A percentile compares a stretch with the other conserved stretches of the same genome.
Evolutionary conservation across 2,888 invertebrate species (phyloP).

Genomic region (Caradrina clavipalpis): DNA sequence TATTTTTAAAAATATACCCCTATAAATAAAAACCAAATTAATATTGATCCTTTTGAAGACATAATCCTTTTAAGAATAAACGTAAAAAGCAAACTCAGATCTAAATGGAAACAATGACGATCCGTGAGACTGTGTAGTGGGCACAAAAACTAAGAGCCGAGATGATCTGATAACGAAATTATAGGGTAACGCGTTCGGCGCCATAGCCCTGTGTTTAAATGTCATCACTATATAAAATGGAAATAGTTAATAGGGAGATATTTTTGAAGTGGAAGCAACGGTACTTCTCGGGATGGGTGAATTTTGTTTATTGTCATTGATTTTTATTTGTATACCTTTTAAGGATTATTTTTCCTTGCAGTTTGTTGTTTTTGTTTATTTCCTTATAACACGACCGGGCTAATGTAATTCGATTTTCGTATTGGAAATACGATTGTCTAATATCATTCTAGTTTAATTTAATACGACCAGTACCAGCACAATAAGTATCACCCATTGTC

Average conservation of each 20-base stretch:
- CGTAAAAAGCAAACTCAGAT: constrained; percentile 42
- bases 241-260: constrained; percentile 56
- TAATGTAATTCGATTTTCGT: too few species aligned
- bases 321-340: background rate
- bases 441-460: too few species aligned
- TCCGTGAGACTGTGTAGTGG: constrained; percentile 74
- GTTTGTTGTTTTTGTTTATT: background rate
- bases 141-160: constrained; percentile 78
- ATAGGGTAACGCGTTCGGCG: constrained; percentile 70
- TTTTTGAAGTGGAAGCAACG: constrained; percentile 49
- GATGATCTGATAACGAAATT: constrained; percentile 82
- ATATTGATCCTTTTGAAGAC: constrained; percentile 8
- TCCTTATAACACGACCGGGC: too few species aligned
- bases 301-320: constrained; percentile 10
- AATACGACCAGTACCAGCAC: too few species aligned
- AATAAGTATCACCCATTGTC: too few species aligned
- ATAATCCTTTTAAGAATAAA: constrained; percentile 33
- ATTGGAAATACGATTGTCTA: too few species aligned
- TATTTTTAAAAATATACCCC: background rate
- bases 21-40: background rate
- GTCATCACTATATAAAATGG: constrained; percentile 62
- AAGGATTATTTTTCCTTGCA: background rate
- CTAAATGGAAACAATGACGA: constrained; percentile 76
- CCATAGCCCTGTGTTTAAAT: constrained; percentile 59
- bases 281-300: constrained; percentile 10